Percentiles rank a stretch among this genome's conserved stretches.
Evolutionary conservation across 2,797 vertebrate genomes (phyloP).

Genomic region (Rhynchonycteris naso): DNA sequence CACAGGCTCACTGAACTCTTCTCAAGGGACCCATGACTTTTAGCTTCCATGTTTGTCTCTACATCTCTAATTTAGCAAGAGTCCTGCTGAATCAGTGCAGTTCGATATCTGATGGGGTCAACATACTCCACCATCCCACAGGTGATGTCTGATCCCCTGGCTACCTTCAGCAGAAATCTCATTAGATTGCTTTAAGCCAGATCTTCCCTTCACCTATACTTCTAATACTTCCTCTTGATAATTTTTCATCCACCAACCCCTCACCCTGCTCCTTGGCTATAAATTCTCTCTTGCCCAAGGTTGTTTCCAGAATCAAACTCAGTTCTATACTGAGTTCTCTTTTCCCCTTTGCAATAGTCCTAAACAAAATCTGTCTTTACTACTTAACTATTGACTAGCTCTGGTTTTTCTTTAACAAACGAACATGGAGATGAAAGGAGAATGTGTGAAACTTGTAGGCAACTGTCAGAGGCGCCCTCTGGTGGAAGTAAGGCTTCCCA

Average conservation of each 20-base stretch:
- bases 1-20: not conserved
- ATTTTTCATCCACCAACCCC: not conserved
- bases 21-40: not conserved
- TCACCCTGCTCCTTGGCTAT: not conserved
- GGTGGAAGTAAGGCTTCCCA: not conserved
- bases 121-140: too few relatives aligned
- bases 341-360: not conserved
- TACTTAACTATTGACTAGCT: not conserved
- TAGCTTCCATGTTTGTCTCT: not conserved
- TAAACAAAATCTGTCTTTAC: not conserved
- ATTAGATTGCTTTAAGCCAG: not conserved
- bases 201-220: not conserved
- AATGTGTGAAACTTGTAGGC: not conserved
- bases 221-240: not conserved
- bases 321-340: not conserved
- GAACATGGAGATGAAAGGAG: not conserved
- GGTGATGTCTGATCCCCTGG: not conserved
- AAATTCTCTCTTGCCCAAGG: not conserved
- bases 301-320: not conserved
- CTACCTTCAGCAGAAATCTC: not conserved
- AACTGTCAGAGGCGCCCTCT: not conserved
- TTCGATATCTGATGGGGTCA: not conserved
- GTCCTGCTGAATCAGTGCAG: not conserved
- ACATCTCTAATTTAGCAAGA: not conserved
- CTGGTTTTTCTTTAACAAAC: not conserved